Conservation (phyloP, 2,113 vertebrate species). For the Ahaetulla prasina region DNA sequence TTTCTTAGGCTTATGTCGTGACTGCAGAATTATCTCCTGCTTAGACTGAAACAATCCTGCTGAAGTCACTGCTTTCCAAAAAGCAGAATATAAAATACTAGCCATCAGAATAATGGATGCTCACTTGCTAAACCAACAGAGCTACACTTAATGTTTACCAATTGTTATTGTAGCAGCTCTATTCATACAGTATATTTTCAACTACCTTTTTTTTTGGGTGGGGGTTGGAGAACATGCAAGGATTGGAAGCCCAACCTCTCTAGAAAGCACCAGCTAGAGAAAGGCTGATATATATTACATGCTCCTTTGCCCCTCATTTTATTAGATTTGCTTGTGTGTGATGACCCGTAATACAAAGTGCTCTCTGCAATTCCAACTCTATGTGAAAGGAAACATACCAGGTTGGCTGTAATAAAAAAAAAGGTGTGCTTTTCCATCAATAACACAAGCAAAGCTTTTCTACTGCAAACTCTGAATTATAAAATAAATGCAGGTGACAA, state of each 20-base stretch:
- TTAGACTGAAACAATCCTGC: neutral
- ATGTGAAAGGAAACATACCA: constrained; percentile 44
- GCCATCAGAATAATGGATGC: neutral
- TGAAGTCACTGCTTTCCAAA: neutral
- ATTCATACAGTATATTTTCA: constrained; percentile 18
- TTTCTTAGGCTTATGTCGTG: too few relatives aligned
- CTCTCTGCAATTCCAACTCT: constrained; percentile 29
- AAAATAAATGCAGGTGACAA: constrained; percentile 37
- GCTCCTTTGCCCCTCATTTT: constrained; percentile 14
- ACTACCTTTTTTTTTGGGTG: neutral
- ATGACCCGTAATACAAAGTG: constrained; percentile 33
- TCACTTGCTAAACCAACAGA: constrained; percentile 1
- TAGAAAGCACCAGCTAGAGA: neutral
- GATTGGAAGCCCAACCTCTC: neutral
- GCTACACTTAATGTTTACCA: neutral
- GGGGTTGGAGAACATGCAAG: neutral
- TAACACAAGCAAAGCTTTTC: constrained; percentile 41
- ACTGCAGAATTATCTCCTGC: neutral
- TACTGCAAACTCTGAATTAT: constrained; percentile 35
- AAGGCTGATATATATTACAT: constrained; percentile 30
- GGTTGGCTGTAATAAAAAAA: constrained; percentile 51
- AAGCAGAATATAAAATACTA: neutral
- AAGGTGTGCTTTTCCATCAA: constrained; percentile 38
- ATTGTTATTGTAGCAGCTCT: constrained; percentile 1
- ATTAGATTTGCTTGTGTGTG: constrained; percentile 31